Evolutionary conservation across 2,888 invertebrate species (phyloP), one percentile per base, ranked within the genome.

Genomic region (Atethmia centrago): DNA sequence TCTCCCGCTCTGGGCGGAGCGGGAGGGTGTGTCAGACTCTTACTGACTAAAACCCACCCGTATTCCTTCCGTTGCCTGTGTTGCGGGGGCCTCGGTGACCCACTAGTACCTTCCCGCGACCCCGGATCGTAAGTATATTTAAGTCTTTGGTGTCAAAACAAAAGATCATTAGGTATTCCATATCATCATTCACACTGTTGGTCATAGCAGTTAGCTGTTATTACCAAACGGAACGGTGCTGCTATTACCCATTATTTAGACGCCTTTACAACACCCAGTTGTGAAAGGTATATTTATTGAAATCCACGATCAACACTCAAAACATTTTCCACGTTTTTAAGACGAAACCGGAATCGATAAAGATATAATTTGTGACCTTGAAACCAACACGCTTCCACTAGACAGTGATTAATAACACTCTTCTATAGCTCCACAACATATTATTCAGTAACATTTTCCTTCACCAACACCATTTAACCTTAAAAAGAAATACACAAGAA

Each of bases 401-500:
- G 19, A 36, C 36, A 28, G 19, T 62, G 40, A 62, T 77, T 47
- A 40, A 63, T 21, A 58, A 42, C 16, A n/a, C 55, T 40, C 40
- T 7, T 25, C 40, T 47, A 21, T 51, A 78, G 14, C 45, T 53
- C 21, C 12, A 28, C 10, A 42, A 47, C 40, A 53, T 25, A 47
- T 61, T 56, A 45, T 47, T 51, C 12, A 16, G n/a, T 45, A 40
- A 51, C 21, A 51, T 45, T 80, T 74, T 62, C 36, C 12, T 49
- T 40, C 14, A 31, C 14, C 21, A 42, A 62, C n/a, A 71, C 59
- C 58, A 56, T 65, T 49, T 70, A 79, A 74, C 71, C 71, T 76
- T 77, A 51, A 55, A 63, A 83, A 74, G 65, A 66, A 67, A 62
- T 68, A 55, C 62, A 58, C 62, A 64, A 40, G 72, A 64, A 63